phyloP scores from a whole-genome alignment of 2,113 vertebrate genomes.

The Jacana jacana region DNA sequence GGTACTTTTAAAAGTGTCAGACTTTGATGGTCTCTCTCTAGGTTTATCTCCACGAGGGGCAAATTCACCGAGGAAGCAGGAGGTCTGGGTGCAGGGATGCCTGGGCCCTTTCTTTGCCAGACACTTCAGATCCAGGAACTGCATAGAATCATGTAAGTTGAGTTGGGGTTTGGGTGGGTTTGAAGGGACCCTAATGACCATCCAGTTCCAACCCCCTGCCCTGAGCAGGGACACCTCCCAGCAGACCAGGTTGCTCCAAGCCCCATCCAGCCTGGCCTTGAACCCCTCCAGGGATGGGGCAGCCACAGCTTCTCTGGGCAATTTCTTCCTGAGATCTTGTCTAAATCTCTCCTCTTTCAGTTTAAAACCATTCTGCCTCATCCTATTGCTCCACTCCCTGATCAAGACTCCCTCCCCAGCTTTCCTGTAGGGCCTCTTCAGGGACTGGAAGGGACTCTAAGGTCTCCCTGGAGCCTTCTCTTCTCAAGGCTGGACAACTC shows the following conservation, averaged over 20 bases:
- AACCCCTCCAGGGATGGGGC: neutral
- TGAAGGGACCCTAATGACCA: neutral
- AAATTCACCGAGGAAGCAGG: neutral
- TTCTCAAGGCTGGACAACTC: neutral
- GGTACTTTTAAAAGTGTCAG: neutral
- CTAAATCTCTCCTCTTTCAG: neutral
- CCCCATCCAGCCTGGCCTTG: neutral
- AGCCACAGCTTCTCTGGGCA: neutral
- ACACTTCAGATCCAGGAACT: neutral
- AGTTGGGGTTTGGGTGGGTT: too few species aligned
- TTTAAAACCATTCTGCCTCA: neutral
- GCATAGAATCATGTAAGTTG: neutral
- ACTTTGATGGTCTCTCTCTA: neutral
- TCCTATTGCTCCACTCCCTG: neutral
- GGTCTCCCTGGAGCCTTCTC: neutral
- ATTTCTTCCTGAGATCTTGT: neutral
- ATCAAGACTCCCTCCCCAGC: neutral
- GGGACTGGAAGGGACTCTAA: neutral
- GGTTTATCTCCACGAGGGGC: neutral
- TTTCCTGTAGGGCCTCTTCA: neutral
- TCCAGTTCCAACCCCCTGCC: neutral
- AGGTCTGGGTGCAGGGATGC: neutral
- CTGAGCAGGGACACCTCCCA: neutral
- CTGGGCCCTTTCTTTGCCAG: neutral
- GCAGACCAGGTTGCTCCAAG: neutral